Conservation (phyloP, 2,888 invertebrate species). For the Mesorhabditis sp. region DNA sequence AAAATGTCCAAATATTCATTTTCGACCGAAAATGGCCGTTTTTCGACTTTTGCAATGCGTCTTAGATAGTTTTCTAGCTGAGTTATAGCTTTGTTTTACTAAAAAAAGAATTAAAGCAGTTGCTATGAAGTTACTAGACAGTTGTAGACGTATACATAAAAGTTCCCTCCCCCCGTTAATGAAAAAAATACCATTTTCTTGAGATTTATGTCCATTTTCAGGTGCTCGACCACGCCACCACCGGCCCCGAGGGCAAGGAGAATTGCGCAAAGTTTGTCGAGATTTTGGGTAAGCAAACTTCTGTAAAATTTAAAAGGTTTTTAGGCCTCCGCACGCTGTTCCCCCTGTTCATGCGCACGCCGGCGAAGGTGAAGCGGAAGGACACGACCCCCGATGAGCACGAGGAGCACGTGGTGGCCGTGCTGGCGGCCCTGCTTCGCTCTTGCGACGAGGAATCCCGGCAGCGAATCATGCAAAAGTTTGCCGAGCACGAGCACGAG, state of each 20-base stretch:
- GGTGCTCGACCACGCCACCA: conserved; percentile 86
- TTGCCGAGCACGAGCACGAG: conserved; percentile 94
- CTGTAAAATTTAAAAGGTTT: neutral
- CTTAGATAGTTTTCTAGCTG: too few relatives aligned
- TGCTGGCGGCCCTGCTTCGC: conserved; percentile 81
- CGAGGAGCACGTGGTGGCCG: conserved; percentile 77
- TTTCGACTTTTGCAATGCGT: too few relatives aligned
- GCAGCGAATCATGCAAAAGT: conserved; percentile 85
- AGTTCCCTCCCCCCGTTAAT: too few relatives aligned
- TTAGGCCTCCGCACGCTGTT: conserved; percentile 84
- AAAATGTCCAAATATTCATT: too few relatives aligned
- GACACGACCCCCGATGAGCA: conserved; percentile 55
- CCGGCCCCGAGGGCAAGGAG: conserved; percentile 84
- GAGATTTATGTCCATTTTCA: conserved; percentile 6
- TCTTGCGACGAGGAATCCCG: conserved; percentile 87
- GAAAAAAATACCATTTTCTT: neutral
- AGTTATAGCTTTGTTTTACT: too few relatives aligned
- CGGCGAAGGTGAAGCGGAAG: conserved; percentile 74
- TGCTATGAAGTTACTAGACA: too few relatives aligned
- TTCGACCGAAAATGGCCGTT: too few relatives aligned
- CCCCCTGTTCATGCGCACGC: conserved; percentile 98
- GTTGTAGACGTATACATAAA: too few relatives aligned
- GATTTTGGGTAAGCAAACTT: conserved; percentile 69
- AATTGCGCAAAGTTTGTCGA: conserved; percentile 93
- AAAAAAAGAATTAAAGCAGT: too few relatives aligned